Evolutionary conservation across 2,888 invertebrate genomes (phyloP).

Genomic region (Amiota communis): DNA sequence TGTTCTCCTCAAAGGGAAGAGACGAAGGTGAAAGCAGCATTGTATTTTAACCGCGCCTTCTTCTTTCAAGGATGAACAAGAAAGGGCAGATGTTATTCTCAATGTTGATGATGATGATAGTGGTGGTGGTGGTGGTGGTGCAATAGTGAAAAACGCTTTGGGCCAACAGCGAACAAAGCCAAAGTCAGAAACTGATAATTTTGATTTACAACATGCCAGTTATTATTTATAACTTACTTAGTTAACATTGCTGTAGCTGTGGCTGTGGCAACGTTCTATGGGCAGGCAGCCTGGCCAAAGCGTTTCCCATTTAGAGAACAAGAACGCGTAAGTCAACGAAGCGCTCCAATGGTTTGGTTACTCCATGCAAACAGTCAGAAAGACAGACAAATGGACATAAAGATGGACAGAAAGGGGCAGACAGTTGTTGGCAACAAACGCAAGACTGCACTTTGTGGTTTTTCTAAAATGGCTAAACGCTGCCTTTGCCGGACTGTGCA

Average conservation of each 20-base stretch:
- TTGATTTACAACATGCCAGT: slow-evolving; percentile 74
- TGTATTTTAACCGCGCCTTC: slow-evolving; percentile 29
- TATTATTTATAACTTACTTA: slow-evolving; percentile 74
- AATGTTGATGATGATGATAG: neutral
- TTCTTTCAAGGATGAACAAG: neutral
- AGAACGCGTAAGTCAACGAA: slow-evolving; percentile 15
- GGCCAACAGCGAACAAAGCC: neutral
- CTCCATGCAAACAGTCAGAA: too few species aligned
- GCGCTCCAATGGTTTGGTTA: slow-evolving; percentile 37
- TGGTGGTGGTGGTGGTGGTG: slow-evolving; percentile 5
- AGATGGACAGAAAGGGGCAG: too few species aligned
- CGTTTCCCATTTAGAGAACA: slow-evolving; percentile 51
- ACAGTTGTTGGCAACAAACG: slow-evolving; percentile 36
- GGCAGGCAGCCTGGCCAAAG: slow-evolving; percentile 9
- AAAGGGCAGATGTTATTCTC: neutral
- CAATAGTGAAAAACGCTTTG: neutral
- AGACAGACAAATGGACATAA: too few species aligned
- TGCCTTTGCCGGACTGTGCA: slow-evolving; percentile 27
- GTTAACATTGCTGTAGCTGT: slow-evolving; percentile 36
- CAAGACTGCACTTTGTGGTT: slow-evolving; percentile 42
- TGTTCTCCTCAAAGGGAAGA: neutral
- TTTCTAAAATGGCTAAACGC: slow-evolving; percentile 51
- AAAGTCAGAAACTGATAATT: slow-evolving; percentile 69
- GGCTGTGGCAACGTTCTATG: slow-evolving; percentile 8
- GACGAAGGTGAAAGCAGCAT: neutral